These are phyloP conservation scores for Cephalotes varians DNA, from an alignment of 2,888 invertebrate species.

Conservation along the genomic window DNA sequence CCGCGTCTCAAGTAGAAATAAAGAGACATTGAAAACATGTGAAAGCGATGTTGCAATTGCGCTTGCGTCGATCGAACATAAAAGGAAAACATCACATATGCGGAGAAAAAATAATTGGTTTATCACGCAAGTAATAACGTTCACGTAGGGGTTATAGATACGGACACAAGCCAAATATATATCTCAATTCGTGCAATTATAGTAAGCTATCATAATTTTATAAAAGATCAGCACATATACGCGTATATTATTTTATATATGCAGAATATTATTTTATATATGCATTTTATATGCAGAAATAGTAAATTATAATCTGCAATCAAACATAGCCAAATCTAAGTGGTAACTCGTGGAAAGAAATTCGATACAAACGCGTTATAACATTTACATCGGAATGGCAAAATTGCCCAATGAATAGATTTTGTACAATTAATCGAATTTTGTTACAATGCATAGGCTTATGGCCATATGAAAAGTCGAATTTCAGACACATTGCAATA, in stretches of 20 bases:
- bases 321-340: not conserved
- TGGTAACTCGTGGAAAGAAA: not conserved
- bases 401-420: not conserved
- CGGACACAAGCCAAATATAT: not conserved
- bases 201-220: not conserved
- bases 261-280: no score
- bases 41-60: not conserved
- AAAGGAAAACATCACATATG: not conserved
- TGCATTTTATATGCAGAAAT: no score
- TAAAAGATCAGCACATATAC: no score
- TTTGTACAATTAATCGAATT: conserved; percentile 29
- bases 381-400: not conserved
- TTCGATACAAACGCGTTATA: not conserved
- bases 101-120: not conserved
- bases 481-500: not conserved
- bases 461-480: conserved; percentile 35
- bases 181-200: not conserved
- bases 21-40: not conserved
- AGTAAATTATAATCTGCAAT: not conserved
- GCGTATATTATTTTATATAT: no score
- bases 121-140: conserved; percentile 1
- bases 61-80: conserved; percentile 29
- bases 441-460: conserved; percentile 3
- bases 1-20: conserved; percentile 25
- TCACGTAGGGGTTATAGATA: not conserved